Conservation (phyloP, 2,888 invertebrate species). For the Platycheirus albimanus region DNA sequence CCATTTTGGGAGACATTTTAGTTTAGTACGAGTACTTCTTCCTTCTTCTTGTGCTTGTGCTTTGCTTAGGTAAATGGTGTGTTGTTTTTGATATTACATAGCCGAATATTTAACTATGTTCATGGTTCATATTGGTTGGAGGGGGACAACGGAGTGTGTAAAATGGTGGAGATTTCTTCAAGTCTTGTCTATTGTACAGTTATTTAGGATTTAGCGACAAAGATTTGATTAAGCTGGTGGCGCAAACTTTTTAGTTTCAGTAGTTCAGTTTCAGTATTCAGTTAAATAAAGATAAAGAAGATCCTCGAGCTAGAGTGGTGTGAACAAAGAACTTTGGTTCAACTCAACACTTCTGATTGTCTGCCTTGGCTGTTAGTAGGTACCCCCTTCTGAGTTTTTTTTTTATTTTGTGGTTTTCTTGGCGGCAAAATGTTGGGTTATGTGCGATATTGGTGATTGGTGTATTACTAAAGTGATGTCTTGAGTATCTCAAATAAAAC, state of each 20-base stretch:
- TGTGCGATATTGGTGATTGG: too few relatives aligned
- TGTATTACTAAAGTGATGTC: too few relatives aligned
- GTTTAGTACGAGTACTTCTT: too few relatives aligned
- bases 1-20: conserved; percentile 42
- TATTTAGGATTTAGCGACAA: conserved; percentile 33
- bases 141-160: conserved; percentile 50
- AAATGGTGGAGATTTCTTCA: conserved; percentile 47
- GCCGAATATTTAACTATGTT: too few relatives aligned
- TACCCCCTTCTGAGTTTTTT: conserved; percentile 23
- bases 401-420: conserved; percentile 35
- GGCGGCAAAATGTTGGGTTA: conserved; percentile 69
- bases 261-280: too few relatives aligned
- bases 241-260: neutral
- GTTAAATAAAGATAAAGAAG: too few relatives aligned
- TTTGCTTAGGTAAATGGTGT: conserved; percentile 27
- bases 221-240: neutral
- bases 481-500: too few relatives aligned
- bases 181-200: conserved; percentile 58
- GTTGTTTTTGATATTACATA: conserved; percentile 39
- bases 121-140: conserved; percentile 20
- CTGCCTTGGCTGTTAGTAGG: neutral
- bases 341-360: neutral
- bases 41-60: too few relatives aligned
- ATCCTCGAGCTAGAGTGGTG: too few relatives aligned
- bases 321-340: conserved; percentile 7